A percentile compares a stretch with the other conserved stretches of the same genome.
phyloP scores from a whole-genome alignment of 2,888 invertebrate genomes.

The Agonopterix subpropinquella region DNA sequence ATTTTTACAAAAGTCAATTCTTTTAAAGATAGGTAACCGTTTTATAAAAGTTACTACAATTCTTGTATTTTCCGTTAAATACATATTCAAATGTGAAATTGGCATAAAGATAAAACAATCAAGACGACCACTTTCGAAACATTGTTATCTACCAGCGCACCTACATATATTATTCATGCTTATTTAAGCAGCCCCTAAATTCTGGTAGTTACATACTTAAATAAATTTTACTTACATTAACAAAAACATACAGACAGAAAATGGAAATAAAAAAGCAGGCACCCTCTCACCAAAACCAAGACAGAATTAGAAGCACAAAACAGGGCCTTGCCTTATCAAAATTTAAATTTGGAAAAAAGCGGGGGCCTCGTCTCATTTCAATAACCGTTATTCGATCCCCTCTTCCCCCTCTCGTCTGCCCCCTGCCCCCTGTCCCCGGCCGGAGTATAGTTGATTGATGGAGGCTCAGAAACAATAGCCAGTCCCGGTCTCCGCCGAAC shows the following conservation, averaged over 20 bases:
- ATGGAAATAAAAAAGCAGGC: conserved; percentile 58
- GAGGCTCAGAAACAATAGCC: conserved; percentile 69
- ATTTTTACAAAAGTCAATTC: too few relatives aligned
- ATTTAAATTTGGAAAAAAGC: conserved; percentile 75
- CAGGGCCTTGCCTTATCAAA: conserved; percentile 73
- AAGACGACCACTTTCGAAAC: too few relatives aligned
- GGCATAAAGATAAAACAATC: too few relatives aligned
- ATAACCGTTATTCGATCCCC: conserved; percentile 70
- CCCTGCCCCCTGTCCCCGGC: conserved; percentile 25
- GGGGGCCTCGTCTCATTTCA: conserved; percentile 71
- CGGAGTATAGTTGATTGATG: conserved; percentile 69
- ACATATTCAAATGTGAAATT: too few relatives aligned
- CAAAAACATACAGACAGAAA: conserved; percentile 49
- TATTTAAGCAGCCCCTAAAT: too few relatives aligned
- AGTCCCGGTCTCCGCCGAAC: conserved; percentile 37
- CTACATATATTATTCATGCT: too few relatives aligned
- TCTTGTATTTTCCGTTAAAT: too few relatives aligned
- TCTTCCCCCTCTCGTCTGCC: conserved; percentile 17
- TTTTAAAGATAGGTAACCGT: too few relatives aligned
- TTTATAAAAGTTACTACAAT: too few relatives aligned
- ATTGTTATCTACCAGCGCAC: too few relatives aligned
- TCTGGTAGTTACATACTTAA: background rate
- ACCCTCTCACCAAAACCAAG: conserved; percentile 53
- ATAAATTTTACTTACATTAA: conserved; percentile 27
- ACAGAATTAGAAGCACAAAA: conserved; percentile 64